Evolutionary conservation across 2,113 vertebrate genomes (phyloP).

Genomic region (Forbesichthys papilliferus): DNA sequence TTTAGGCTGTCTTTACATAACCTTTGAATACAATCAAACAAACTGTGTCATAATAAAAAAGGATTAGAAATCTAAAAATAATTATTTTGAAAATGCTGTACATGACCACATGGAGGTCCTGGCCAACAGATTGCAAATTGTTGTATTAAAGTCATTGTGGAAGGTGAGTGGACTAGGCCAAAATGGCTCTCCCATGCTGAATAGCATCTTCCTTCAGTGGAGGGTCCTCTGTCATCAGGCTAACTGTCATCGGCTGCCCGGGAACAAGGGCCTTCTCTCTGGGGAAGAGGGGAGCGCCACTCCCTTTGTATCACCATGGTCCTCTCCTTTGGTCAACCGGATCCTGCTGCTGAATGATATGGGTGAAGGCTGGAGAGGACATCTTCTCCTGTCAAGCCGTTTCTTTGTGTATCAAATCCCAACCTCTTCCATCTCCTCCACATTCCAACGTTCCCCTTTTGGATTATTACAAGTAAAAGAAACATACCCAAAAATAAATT

Average conservation of each 20-base stretch:
- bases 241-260: conserved; percentile 60
- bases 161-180: conserved; percentile 44
- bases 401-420: conserved; percentile 30
- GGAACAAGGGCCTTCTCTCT: conserved; percentile 71
- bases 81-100: too few species aligned
- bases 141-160: conserved; percentile 47
- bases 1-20: too few species aligned
- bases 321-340: conserved; percentile 70
- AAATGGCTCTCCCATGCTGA: conserved; percentile 39
- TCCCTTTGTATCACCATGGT: conserved; percentile 12
- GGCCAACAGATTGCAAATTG: conserved; percentile 14
- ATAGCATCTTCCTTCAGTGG: conserved; percentile 63
- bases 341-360: conserved; percentile 71
- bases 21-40: too few species aligned
- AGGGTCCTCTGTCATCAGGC: conserved; percentile 69
- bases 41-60: too few species aligned
- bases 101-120: too few species aligned
- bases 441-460: conserved; percentile 5
- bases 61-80: too few species aligned
- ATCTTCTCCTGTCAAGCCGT: conserved; percentile 24
- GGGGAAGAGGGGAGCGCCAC: conserved; percentile 28
- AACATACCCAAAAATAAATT: too few species aligned
- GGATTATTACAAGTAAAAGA: too few species aligned
- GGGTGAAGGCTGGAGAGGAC: conserved; percentile 31
- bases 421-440: conserved; percentile 27